Percentiles rank a stretch among this genome's conserved stretches.
phyloP scores from a whole-genome alignment of 2,888 invertebrate species.

The Drosophila mettleri region DNA sequence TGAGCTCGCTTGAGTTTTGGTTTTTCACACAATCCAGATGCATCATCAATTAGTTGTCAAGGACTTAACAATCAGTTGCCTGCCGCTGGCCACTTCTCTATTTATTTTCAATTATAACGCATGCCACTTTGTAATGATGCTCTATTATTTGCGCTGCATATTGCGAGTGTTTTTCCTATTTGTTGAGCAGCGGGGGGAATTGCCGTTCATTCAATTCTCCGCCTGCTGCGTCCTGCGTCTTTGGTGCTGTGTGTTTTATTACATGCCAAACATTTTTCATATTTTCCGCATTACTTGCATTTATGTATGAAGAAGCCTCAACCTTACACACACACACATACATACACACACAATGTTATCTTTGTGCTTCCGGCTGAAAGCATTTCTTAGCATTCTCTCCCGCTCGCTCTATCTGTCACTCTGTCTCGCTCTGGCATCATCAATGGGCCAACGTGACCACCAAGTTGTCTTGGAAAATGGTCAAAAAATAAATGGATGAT shows the following conservation, averaged over 20 bases:
- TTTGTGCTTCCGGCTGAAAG: constrained; percentile 82
- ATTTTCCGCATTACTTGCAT: constrained; percentile 79
- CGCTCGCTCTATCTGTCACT: constrained; percentile 11
- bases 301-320: constrained; percentile 75
- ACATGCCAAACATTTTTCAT: constrained; percentile 76
- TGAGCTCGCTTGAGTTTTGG: constrained; percentile 16
- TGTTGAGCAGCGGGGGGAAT: not conserved
- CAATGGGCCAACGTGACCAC: constrained; percentile 78
- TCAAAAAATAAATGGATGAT: constrained; percentile 81
- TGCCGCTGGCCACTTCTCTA: constrained; percentile 32
- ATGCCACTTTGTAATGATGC: constrained; percentile 65
- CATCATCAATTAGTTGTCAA: constrained; percentile 67
- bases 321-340: constrained; percentile 30
- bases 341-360: constrained; percentile 71
- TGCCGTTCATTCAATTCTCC: constrained; percentile 23
- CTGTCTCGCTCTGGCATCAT: constrained; percentile 44
- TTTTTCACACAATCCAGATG: constrained; percentile 20
- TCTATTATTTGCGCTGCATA: constrained; percentile 67
- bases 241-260: constrained; percentile 59
- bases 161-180: constrained; percentile 21
- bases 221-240: constrained; percentile 32
- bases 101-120: constrained; percentile 76
- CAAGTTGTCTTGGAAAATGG: constrained; percentile 76
- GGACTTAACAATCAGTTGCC: constrained; percentile 18
- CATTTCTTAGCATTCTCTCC: constrained; percentile 67